These are phyloP conservation scores for Labrus mixtus DNA, from an alignment of 2,113 vertebrate genomes.

Conservation along the genomic window DNA sequence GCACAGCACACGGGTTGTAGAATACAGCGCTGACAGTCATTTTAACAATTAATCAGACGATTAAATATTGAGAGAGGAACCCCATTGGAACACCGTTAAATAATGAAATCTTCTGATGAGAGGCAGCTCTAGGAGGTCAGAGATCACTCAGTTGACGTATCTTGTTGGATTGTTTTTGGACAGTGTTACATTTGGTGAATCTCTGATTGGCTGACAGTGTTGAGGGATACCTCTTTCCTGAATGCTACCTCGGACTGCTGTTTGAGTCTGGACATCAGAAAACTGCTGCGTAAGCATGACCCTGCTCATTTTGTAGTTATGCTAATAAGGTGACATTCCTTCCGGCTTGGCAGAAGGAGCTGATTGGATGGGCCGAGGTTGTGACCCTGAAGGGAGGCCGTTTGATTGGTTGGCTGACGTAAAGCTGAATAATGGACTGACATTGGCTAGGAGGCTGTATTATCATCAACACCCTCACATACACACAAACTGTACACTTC, in stretches of 20 bases:
- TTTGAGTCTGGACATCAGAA: slow-evolving; percentile 28
- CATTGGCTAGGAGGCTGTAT: slow-evolving; percentile 53
- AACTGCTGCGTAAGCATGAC: slow-evolving; percentile 58
- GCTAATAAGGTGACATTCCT: slow-evolving; percentile 68
- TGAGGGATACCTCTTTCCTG: slow-evolving; percentile 12
- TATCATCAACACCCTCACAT: slow-evolving; percentile 41
- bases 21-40: slow-evolving; percentile 52
- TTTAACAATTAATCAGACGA: slow-evolving; percentile 67
- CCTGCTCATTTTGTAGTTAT: slow-evolving; percentile 61
- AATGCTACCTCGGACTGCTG: slow-evolving; percentile 14
- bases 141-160: slow-evolving; percentile 19
- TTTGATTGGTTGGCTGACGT: slow-evolving; percentile 74
- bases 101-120: slow-evolving; percentile 58
- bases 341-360: slow-evolving; percentile 65
- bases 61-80: slow-evolving; percentile 61
- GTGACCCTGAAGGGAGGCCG: slow-evolving; percentile 68
- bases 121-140: slow-evolving; percentile 28
- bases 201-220: slow-evolving; percentile 32
- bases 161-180: slow-evolving; percentile 29
- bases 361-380: slow-evolving; percentile 75
- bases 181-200: slow-evolving; percentile 13
- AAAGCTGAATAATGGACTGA: slow-evolving; percentile 69
- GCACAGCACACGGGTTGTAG: slow-evolving; percentile 18
- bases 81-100: slow-evolving; percentile 47
- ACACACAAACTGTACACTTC: slow-evolving; percentile 5